Evolutionary conservation across 2,888 invertebrate genomes (phyloP).

Genomic region (Agrilus mali): DNA sequence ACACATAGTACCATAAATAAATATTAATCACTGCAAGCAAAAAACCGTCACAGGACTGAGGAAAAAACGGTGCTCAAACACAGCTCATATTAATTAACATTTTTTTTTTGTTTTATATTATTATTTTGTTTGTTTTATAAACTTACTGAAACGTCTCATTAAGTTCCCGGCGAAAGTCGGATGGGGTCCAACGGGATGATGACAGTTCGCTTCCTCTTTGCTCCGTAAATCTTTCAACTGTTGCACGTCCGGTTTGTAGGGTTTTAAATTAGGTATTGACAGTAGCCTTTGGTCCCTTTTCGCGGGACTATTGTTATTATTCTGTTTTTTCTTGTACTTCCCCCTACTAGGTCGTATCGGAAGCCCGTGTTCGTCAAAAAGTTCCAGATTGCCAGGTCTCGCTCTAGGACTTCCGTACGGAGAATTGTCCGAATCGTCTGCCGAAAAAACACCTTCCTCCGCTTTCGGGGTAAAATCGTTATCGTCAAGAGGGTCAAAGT

Average conservation of each 20-base stretch:
- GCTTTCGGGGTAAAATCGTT: constrained; percentile 13
- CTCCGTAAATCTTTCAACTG: constrained; percentile 43
- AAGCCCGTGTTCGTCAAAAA: constrained; percentile 39
- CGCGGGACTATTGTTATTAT: constrained; percentile 28
- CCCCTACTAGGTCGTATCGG: constrained; percentile 44
- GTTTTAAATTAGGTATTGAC: constrained; percentile 67
- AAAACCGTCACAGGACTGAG: too few relatives aligned
- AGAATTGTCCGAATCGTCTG: constrained; percentile 21
- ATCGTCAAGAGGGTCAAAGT: constrained; percentile 4
- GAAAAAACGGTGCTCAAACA: too few relatives aligned
- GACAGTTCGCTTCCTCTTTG: constrained; percentile 29
- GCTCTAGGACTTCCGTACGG: constrained; percentile 24
- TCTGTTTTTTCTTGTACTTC: constrained; percentile 33
- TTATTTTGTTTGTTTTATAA: constrained; percentile 30
- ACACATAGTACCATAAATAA: too few relatives aligned
- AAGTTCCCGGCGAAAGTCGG: constrained; percentile 59
- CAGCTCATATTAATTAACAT: too few relatives aligned
- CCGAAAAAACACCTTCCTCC: constrained; percentile 30
- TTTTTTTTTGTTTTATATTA: too few relatives aligned
- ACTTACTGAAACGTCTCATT: constrained; percentile 84
- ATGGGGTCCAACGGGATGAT: constrained; percentile 19
- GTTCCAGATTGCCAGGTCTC: constrained; percentile 53
- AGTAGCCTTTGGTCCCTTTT: constrained; percentile 55
- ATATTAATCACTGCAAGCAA: too few relatives aligned
- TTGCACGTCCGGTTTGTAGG: constrained; percentile 38